phyloP scores from a whole-genome alignment of 2,797 vertebrate genomes.

The Anguilla pacifica region DNA sequence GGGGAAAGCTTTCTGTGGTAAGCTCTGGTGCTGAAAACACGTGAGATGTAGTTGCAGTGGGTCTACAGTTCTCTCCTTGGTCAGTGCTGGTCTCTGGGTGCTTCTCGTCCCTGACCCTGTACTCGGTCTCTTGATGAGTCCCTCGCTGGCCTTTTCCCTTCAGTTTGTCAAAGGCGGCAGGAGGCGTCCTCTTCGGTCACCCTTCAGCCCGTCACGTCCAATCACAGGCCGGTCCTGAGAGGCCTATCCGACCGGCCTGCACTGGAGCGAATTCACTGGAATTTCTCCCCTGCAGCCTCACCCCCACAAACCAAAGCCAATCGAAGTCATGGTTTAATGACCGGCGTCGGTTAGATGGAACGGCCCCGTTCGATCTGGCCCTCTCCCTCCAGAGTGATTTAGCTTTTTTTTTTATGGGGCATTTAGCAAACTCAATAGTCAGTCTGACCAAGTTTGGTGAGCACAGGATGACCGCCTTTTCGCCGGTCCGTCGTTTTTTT shows the following conservation, averaged over 20 bases:
- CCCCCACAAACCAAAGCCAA: slow-evolving; percentile 51
- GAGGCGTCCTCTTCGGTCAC: slow-evolving; percentile 40
- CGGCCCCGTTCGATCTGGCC: slow-evolving; percentile 68
- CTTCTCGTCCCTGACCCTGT: background rate
- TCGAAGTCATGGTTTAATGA: slow-evolving; percentile 40
- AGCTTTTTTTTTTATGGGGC: slow-evolving; percentile 72
- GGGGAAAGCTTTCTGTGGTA: background rate
- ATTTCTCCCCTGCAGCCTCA: slow-evolving; percentile 58
- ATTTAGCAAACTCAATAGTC: slow-evolving; percentile 79
- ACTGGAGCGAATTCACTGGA: slow-evolving; percentile 35
- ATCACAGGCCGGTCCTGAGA: slow-evolving; percentile 33
- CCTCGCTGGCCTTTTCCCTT: slow-evolving; percentile 52
- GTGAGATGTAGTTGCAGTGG: background rate
- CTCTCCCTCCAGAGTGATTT: slow-evolving; percentile 67
- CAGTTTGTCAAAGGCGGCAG: slow-evolving; percentile 42
- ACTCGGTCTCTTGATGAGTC: slow-evolving; percentile 49
- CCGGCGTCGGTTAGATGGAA: slow-evolving; percentile 62
- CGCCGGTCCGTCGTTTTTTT: slow-evolving; percentile 56
- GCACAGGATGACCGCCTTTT: slow-evolving; percentile 61
- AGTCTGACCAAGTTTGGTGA: slow-evolving; percentile 67
- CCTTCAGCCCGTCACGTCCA: slow-evolving; percentile 55
- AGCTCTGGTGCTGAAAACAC: background rate
- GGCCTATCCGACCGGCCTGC: slow-evolving; percentile 32
- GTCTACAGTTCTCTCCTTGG: background rate
- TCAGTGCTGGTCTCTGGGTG: background rate